Evolutionary conservation across 1,140 invertebrate genomes (phyloP).

Genomic region (Pseudomyrmex gracilis): DNA sequence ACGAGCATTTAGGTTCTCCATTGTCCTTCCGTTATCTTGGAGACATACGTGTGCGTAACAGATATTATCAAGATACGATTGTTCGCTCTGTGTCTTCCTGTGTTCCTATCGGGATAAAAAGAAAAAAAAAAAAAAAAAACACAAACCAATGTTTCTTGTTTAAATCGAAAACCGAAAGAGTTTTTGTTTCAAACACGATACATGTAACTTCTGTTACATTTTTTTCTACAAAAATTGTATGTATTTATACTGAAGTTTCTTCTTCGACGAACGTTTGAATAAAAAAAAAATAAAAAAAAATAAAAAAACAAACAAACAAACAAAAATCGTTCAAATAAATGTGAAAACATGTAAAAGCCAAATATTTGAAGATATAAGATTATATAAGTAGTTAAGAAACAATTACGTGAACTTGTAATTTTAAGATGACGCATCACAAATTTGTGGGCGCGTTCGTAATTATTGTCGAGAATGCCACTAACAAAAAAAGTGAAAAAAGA

Average conservation of each 20-base stretch:
- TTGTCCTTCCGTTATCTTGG: conserved; percentile 54
- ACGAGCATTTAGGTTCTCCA: conserved; percentile 45
- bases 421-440: conserved; percentile 20
- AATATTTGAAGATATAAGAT: conserved; percentile 29
- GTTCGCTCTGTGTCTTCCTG: conserved; percentile 40
- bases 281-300: neutral
- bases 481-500: neutral
- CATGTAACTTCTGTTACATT: neutral
- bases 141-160: neutral
- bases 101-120: conserved; percentile 10
- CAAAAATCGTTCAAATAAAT: too few species aligned
- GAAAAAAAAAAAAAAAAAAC: too few species aligned
- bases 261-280: neutral
- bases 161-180: neutral
- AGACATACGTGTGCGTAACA: conserved; percentile 46
- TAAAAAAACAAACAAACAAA: neutral
- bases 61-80: conserved; percentile 55
- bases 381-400: conserved; percentile 35
- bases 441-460: conserved; percentile 19
- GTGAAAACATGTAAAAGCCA: conserved; percentile 3
- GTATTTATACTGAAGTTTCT: conserved; percentile 23
- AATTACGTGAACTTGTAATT: conserved; percentile 6
- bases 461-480: conserved; percentile 31
- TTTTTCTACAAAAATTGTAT: neutral
- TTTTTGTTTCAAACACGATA: neutral